Percentiles rank a stretch among this genome's conserved stretches.
Evolutionary conservation across 2,888 invertebrate species (phyloP).

Genomic region (Dynastes hyllus): DNA sequence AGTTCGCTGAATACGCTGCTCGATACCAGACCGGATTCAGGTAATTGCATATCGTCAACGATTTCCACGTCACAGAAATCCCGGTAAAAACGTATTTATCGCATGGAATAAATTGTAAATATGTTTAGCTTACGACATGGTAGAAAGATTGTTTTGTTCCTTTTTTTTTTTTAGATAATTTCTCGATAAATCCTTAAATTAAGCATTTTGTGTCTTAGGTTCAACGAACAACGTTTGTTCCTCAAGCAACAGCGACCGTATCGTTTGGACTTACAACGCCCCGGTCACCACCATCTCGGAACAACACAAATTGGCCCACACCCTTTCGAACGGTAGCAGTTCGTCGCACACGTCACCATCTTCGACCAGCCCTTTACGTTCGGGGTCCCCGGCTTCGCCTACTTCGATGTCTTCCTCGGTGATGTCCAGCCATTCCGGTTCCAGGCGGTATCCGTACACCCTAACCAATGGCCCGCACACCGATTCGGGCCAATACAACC

Average conservation of each 20-base stretch:
- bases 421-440: conserved; percentile 85
- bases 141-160: too few species aligned
- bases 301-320: conserved; percentile 73
- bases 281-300: conserved; percentile 79
- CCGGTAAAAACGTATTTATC: too few species aligned
- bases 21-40: conserved; percentile 75
- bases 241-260: conserved; percentile 78
- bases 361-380: conserved; percentile 82
- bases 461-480: conserved; percentile 69
- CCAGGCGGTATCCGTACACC: conserved; percentile 75
- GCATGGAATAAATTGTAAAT: too few species aligned
- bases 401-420: conserved; percentile 91
- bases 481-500: conserved; percentile 59
- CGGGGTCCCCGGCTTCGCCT: conserved; percentile 83
- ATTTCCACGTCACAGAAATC: too few species aligned
- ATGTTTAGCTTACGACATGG: too few species aligned
- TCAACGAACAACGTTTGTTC: conserved; percentile 61
- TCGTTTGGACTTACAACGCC: conserved; percentile 95
- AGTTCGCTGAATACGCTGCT: conserved; percentile 93
- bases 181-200: too few species aligned
- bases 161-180: too few species aligned
- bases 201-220: not conserved
- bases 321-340: conserved; percentile 75
- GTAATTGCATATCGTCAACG: conserved; percentile 2
- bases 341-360: conserved; percentile 79